Conservation (phyloP, 2,113 vertebrate genomes). For the Variabilichromis moorii region DNA sequence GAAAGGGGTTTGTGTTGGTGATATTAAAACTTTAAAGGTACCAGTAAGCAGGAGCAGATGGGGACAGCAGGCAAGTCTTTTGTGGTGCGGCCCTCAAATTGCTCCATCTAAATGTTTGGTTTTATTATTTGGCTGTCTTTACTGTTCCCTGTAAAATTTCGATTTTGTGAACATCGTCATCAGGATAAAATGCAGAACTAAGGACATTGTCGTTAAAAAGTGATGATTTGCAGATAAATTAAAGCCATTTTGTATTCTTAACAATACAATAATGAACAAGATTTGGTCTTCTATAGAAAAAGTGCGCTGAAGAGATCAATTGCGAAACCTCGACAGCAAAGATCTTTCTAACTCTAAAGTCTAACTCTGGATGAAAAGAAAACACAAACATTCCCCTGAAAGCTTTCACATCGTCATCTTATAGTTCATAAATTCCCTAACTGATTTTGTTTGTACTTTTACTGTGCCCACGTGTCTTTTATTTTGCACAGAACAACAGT, state of each 20-base stretch:
- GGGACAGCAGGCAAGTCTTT: not conserved
- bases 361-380: not conserved
- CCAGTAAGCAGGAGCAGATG: slow-evolving; percentile 61
- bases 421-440: not conserved
- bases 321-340: not conserved
- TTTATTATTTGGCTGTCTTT: slow-evolving; percentile 21
- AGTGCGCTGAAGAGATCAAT: not conserved
- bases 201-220: not conserved
- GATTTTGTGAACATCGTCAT: slow-evolving; percentile 3
- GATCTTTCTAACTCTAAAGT: not conserved
- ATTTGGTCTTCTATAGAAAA: not conserved
- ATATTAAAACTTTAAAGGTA: slow-evolving; percentile 28
- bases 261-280: not conserved
- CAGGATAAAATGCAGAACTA: not conserved
- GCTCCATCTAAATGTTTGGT: slow-evolving; percentile 35
- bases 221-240: not conserved
- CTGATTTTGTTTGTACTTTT: not conserved
- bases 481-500: not conserved
- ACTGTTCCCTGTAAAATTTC: slow-evolving; percentile 17
- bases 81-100: slow-evolving; percentile 8
- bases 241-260: not conserved
- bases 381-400: not conserved
- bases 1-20: not conserved
- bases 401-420: not conserved
- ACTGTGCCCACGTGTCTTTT: not conserved